A percentile compares a stretch with the other conserved stretches of the same genome.
phyloP scores from a whole-genome alignment of 2,888 invertebrate genomes.

The Liodrosophila aerea region DNA sequence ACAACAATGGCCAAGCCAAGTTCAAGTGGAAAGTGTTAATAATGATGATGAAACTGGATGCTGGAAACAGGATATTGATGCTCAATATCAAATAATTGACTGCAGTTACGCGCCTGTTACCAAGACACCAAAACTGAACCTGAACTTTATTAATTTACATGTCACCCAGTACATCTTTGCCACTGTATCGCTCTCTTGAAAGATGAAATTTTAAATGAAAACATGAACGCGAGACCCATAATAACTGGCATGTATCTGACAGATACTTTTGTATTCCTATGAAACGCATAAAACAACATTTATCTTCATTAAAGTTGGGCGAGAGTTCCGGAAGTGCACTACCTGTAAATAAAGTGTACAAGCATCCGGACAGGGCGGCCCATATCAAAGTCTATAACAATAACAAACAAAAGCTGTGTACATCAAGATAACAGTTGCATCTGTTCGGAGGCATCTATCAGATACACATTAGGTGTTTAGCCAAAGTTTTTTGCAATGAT shows the following conservation, averaged over 20 bases:
- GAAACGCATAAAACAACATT: slow-evolving; percentile 44
- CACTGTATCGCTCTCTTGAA: slow-evolving; percentile 51
- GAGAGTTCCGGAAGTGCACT: slow-evolving; percentile 61
- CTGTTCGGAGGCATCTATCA: slow-evolving; percentile 32
- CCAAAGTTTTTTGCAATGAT: slow-evolving; percentile 10
- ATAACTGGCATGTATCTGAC: slow-evolving; percentile 19
- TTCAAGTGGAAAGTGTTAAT: slow-evolving; percentile 76
- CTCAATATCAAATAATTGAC: slow-evolving; percentile 63
- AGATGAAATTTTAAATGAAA: slow-evolving; percentile 75
- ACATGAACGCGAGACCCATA: slow-evolving; percentile 30
- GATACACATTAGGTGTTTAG: slow-evolving; percentile 9
- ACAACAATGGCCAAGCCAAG: slow-evolving; percentile 52
- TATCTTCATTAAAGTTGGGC: slow-evolving; percentile 65
- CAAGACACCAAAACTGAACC: slow-evolving; percentile 12
- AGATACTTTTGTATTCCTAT: slow-evolving; percentile 23
- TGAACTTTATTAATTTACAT: slow-evolving; percentile 77
- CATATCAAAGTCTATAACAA: slow-evolving; percentile 40
- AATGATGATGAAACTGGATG: slow-evolving; percentile 70
- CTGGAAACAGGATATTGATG: slow-evolving; percentile 67
- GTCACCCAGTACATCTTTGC: slow-evolving; percentile 54
- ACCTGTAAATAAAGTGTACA: slow-evolving; percentile 43
- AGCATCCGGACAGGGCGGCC: slow-evolving; percentile 42
- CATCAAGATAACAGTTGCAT: slow-evolving; percentile 28
- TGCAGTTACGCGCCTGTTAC: slow-evolving; percentile 65
- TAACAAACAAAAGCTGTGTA: slow-evolving; percentile 34